Evolutionary conservation across 2,113 vertebrate species (phyloP).

Genomic region (Notechis scutatus): DNA sequence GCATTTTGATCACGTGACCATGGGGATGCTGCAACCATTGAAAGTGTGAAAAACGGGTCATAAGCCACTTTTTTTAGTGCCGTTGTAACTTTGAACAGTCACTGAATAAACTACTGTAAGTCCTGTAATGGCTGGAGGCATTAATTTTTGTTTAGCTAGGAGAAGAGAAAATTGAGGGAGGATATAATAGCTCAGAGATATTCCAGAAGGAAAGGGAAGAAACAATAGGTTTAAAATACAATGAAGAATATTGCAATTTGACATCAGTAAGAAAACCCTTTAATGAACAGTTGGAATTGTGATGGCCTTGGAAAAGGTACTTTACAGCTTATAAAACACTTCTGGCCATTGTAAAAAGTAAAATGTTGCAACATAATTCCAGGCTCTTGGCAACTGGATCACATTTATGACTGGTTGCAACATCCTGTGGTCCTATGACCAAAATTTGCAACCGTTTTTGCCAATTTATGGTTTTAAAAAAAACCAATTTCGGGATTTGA

Average conservation of each 20-base stretch:
- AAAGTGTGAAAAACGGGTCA: no score
- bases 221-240: background rate
- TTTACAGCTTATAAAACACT: background rate
- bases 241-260: background rate
- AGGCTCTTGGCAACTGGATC: background rate
- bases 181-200: background rate
- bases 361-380: background rate
- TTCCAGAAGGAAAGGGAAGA: background rate
- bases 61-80: no score
- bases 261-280: background rate
- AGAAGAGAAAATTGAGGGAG: background rate
- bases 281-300: background rate
- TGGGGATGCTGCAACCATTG: no score
- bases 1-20: no score
- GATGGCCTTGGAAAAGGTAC: background rate
- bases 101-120: no score
- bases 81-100: no score
- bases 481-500: background rate
- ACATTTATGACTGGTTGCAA: background rate
- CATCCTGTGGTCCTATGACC: background rate
- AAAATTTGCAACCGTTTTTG: background rate
- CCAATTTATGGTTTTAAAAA: background rate
- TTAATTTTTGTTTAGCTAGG: background rate
- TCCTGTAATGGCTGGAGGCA: background rate
- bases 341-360: background rate